Conservation (phyloP, 2,113 vertebrate genomes). For the Sinocyclocheilus anophthalmus region DNA sequence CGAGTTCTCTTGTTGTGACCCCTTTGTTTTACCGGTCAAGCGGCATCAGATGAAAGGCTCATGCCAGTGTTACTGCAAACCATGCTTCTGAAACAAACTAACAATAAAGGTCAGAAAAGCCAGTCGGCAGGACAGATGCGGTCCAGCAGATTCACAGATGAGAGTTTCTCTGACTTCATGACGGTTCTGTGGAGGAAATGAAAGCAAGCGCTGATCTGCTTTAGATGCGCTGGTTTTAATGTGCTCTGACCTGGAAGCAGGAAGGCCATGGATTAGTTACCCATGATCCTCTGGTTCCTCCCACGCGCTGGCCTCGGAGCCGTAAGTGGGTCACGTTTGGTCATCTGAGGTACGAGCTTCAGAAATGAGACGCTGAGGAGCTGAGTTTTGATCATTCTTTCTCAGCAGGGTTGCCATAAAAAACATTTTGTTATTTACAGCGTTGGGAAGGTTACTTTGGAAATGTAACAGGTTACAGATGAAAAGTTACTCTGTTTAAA, state of each 20-base stretch:
- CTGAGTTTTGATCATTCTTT: not conserved
- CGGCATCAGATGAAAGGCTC: not conserved
- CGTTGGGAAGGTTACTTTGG: too few relatives aligned
- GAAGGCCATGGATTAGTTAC: constrained; percentile 55
- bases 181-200: not conserved
- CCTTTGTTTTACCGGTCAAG: too few relatives aligned
- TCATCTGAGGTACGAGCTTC: not conserved
- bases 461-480: too few relatives aligned
- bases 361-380: too few relatives aligned
- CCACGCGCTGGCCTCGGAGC: constrained; percentile 3
- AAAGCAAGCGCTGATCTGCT: not conserved
- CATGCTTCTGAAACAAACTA: not conserved
- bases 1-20: too few relatives aligned
- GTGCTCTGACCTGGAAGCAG: constrained; percentile 57
- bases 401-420: too few relatives aligned
- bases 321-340: not conserved
- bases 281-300: constrained; percentile 46
- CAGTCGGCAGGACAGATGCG: not conserved
- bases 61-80: not conserved
- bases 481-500: too few relatives aligned
- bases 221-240: constrained; percentile 48
- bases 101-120: not conserved
- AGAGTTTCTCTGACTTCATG: not conserved
- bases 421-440: too few relatives aligned
- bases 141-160: not conserved